Conservation (phyloP, 2,797 vertebrate genomes). For the Eremophila alpestris region DNA sequence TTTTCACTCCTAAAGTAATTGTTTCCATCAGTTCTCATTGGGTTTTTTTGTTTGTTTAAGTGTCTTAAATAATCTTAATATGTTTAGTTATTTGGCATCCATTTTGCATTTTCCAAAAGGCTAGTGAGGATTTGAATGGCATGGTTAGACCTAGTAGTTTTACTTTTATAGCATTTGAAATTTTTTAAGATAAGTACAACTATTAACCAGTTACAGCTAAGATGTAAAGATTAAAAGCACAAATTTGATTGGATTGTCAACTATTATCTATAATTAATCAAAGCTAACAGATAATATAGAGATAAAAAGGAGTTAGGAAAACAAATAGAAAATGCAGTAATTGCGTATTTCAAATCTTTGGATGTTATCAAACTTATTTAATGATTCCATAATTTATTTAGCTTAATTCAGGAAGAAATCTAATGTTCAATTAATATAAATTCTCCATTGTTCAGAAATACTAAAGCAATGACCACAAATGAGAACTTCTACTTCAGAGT, state of each 20-base stretch:
- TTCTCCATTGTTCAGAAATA: not conserved
- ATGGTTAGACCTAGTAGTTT: not conserved
- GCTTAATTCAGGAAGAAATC: not conserved
- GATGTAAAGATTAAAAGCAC: not conserved
- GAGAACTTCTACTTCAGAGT: not conserved
- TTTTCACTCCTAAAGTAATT: not conserved
- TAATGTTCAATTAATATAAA: not conserved
- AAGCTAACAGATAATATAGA: not conserved
- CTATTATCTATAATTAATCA: not conserved
- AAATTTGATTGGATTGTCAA: not conserved
- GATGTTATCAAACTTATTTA: not conserved
- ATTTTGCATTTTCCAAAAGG: not conserved
- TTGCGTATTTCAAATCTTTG: not conserved
- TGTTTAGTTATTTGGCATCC: not conserved
- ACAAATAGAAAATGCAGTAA: not conserved
- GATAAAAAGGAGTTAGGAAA: not conserved
- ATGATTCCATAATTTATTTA: constrained; percentile 17
- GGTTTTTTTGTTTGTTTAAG: fast-evolving
- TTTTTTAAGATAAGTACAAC: not conserved
- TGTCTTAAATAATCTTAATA: not conserved
- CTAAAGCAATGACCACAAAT: not conserved
- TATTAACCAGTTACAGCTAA: not conserved
- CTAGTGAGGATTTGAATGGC: not conserved
- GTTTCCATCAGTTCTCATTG: fast-evolving
- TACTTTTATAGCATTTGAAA: not conserved